Evolutionary conservation across 2,113 vertebrate species (phyloP), one percentile per base, ranked within the genome.

Genomic region (Empidonax alnorum): DNA sequence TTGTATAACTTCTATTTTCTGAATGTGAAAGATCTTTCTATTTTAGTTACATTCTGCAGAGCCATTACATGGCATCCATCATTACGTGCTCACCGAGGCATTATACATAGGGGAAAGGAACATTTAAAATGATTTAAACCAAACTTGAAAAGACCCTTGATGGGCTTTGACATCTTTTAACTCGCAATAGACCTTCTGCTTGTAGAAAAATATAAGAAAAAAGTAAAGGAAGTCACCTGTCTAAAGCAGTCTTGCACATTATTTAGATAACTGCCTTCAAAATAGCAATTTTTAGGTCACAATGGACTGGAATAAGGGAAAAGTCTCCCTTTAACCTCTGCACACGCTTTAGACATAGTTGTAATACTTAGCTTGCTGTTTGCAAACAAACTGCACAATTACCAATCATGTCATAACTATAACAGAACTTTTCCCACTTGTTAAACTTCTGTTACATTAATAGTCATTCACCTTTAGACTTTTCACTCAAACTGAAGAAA

Each of bases 31-130:
- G 42, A 28, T 87, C 18, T 73, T 83, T 66, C 79, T 84, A 87
- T 86, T 92, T 92, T 33, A 94, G 76, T 82, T 62, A 63, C 61
- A 22, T 63, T 86, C 63, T 89, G 33, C 76, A 88, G 41, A 90
- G 72, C 27, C 39, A 84, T 75, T 94, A 91, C 84, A 42, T 41
- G 37, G 28, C 62, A 95, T 89, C 87, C 77, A 78, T 84, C 91
- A 92, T 84, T 81, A 78, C 53, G 49, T 89, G 74, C 44, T 92
- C 52, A 87, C 84, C 2, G 0, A 94, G 58, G 52, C 65, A 47
- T 75, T 90, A 65, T 7, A 65, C 56, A 78, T 35, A 75, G 52
- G 74, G 87, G 27, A 84, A 28, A 52, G 8, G 19, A 84, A 78
- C 39, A 89, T 39, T 80, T 59, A 55, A 63, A 90, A 58, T 67